Evolutionary conservation across 2,888 invertebrate species (phyloP).

Genomic region (Apamea anceps): DNA sequence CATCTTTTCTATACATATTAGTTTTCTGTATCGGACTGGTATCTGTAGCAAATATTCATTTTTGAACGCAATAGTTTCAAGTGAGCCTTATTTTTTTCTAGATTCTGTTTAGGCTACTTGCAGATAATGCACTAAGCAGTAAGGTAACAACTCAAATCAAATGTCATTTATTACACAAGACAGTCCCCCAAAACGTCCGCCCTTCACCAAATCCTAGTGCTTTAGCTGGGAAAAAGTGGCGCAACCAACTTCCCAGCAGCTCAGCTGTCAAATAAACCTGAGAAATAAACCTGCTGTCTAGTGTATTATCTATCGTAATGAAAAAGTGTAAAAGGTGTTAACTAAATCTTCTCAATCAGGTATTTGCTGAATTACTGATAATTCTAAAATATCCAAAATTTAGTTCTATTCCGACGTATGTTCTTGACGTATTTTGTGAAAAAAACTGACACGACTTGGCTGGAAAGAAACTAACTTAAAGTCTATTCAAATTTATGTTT

Average conservation of each 20-base stretch:
- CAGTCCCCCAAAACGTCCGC: no score
- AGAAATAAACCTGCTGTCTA: neutral
- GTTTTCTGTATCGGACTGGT: slow-evolving; percentile 46
- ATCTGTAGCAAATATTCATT: slow-evolving; percentile 11
- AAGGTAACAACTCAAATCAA: neutral
- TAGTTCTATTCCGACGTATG: neutral
- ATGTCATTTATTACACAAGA: no score
- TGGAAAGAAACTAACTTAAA: neutral
- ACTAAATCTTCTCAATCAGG: neutral
- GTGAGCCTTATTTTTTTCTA: neutral
- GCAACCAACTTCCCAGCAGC: no score
- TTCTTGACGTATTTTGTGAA: neutral
- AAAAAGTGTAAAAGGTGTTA: neutral
- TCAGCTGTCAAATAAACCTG: no score
- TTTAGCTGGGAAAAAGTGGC: no score
- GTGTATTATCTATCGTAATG: neutral
- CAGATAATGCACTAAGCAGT: neutral
- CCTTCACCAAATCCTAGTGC: no score
- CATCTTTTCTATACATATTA: slow-evolving; percentile 23
- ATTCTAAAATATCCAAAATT: neutral
- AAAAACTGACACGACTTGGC: neutral
- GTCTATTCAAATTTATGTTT: no score
- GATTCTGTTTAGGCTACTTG: neutral
- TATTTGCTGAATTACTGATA: neutral
- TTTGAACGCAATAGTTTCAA: neutral